Evolutionary conservation across 2,888 invertebrate species (phyloP).

Genomic region (Phymatocera aterrima): DNA sequence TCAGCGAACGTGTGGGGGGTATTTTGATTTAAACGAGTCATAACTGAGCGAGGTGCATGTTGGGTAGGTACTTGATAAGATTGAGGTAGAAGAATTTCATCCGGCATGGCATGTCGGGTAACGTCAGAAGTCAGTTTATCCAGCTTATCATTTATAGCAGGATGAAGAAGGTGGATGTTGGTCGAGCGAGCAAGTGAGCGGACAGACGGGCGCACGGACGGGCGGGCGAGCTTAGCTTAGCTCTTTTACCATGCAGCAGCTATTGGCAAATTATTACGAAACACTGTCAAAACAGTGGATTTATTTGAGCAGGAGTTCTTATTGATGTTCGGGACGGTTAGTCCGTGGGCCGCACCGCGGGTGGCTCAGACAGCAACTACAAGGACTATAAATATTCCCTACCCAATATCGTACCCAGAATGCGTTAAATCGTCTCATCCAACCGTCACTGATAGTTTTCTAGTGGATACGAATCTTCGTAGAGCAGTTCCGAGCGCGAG

Average conservation of each 20-base stretch:
- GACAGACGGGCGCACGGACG: not conserved
- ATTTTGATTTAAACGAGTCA: not conserved
- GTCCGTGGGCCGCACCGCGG: slow-evolving; percentile 64
- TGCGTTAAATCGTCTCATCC: slow-evolving; percentile 64
- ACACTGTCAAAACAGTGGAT: slow-evolving; percentile 69
- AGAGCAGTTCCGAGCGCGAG: slow-evolving; percentile 45
- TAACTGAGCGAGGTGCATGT: not conserved
- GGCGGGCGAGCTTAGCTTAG: not conserved
- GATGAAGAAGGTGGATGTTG: not conserved
- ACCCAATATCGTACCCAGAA: slow-evolving; percentile 69
- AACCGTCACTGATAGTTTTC: slow-evolving; percentile 58
- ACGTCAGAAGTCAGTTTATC: slow-evolving; percentile 32
- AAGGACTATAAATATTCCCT: slow-evolving; percentile 68
- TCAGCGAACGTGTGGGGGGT: not conserved
- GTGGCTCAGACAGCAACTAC: slow-evolving; percentile 63
- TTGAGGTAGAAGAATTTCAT: slow-evolving; percentile 3
- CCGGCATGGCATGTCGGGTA: slow-evolving; percentile 14
- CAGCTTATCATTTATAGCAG: slow-evolving; percentile 30
- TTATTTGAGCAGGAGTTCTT: slow-evolving; percentile 68
- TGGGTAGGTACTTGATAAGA: slow-evolving; percentile 18
- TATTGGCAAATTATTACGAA: slow-evolving; percentile 70
- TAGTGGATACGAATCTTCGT: slow-evolving; percentile 52
- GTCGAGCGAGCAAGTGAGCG: too few relatives aligned
- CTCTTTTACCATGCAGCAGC: slow-evolving; percentile 36
- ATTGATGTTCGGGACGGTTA: slow-evolving; percentile 65